Evolutionary conservation across 1,140 invertebrate genomes (phyloP).

Genomic region (Pseudoatta argentina): DNA sequence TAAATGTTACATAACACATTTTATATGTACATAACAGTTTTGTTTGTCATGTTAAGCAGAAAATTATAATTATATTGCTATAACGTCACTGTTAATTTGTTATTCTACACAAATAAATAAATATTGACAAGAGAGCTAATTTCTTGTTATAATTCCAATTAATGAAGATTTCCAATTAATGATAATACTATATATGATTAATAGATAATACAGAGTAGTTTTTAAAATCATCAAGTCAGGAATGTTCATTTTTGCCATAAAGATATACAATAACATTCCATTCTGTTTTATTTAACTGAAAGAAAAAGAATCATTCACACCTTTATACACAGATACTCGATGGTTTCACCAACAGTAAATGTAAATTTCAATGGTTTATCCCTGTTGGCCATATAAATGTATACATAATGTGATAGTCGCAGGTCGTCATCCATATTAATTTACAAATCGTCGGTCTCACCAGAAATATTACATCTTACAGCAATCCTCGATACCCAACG

Average conservation of each 20-base stretch:
- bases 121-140: no score
- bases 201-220: not conserved
- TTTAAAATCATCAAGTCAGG: not conserved
- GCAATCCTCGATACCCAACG: not conserved
- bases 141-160: no score
- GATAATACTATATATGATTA: not conserved
- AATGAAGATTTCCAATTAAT: no score
- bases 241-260: not conserved
- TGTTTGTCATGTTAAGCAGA: no score
- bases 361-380: conserved; percentile 17
- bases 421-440: conserved; percentile 25
- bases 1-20: no score
- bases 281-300: not conserved
- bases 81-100: no score
- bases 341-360: conserved; percentile 17
- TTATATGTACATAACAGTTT: no score
- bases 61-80: no score
- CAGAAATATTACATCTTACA: not conserved
- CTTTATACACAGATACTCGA: conserved; percentile 21
- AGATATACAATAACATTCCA: not conserved
- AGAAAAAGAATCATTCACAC: not conserved
- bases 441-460: not conserved
- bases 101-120: no score
- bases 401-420: not conserved
- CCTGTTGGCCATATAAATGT: conserved; percentile 30